phyloP scores from a whole-genome alignment of 2,888 invertebrate genomes.

The Cremastinae sp. region DNA sequence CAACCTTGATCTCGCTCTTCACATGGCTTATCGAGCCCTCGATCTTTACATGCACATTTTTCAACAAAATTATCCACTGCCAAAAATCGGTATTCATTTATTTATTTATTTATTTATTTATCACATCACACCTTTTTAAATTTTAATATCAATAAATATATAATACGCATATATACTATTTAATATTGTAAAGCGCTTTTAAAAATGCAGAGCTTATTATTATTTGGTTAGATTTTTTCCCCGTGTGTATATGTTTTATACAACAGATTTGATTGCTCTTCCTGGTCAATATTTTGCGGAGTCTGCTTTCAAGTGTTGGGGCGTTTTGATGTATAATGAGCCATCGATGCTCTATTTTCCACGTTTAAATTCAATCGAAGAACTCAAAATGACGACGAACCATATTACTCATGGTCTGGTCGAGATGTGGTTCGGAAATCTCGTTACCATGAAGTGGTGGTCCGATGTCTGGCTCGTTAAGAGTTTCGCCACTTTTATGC shows the following conservation, averaged over 20 bases:
- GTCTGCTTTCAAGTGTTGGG: constrained; percentile 28
- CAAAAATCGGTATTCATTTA: constrained; percentile 81
- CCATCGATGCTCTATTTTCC: constrained; percentile 62
- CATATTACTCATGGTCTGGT: constrained; percentile 86
- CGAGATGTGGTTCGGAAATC: constrained; percentile 90
- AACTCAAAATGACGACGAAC: constrained; percentile 81
- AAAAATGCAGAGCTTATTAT: too few relatives aligned
- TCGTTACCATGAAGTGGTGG: constrained; percentile 88
- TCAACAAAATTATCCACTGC: constrained; percentile 88
- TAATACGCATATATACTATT: too few relatives aligned
- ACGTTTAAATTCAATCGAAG: constrained; percentile 81
- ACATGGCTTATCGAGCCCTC: constrained; percentile 88
- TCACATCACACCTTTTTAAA: not conserved
- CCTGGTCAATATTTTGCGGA: constrained; percentile 9
- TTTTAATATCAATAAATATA: too few relatives aligned
- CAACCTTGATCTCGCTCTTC: constrained; percentile 88
- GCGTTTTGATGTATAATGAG: constrained; percentile 25
- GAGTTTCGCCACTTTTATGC: constrained; percentile 87
- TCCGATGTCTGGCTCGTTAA: constrained; percentile 86
- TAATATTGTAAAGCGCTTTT: too few relatives aligned
- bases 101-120: constrained; percentile 1
- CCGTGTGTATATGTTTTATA: not conserved
- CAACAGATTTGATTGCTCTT: constrained; percentile 71
- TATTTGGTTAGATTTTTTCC: too few relatives aligned
- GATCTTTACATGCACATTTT: constrained; percentile 89